These are phyloP conservation scores for Grus americana DNA, from an alignment of 2,113 vertebrate species.

Conservation along the genomic window DNA sequence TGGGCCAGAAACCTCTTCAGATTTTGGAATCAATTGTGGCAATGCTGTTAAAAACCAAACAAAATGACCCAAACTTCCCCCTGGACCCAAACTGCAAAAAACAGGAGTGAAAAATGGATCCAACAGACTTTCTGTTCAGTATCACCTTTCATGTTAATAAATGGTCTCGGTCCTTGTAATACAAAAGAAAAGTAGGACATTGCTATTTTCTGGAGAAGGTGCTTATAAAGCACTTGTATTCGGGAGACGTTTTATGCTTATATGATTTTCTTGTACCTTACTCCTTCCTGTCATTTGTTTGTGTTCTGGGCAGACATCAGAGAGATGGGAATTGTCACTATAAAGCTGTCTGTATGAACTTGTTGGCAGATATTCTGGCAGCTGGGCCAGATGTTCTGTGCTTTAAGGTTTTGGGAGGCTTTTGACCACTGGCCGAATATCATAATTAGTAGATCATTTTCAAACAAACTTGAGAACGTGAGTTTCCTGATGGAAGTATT, in stretches of 20 bases:
- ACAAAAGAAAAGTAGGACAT: not conserved
- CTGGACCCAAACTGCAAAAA: not conserved
- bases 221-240: not conserved
- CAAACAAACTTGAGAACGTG: not conserved
- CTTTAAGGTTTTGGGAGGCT: slow-evolving; percentile 8
- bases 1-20: not conserved
- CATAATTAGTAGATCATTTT: not conserved
- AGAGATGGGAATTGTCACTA: not conserved
- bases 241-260: not conserved
- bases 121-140: not conserved
- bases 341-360: not conserved
- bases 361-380: not conserved
- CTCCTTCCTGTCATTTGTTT: not conserved
- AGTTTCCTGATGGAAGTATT: not conserved
- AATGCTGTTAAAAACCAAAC: not conserved
- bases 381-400: not conserved
- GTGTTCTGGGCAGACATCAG: not conserved
- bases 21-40: not conserved
- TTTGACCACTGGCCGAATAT: not conserved
- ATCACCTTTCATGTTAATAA: slow-evolving; percentile 25
- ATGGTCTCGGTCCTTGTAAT: not conserved
- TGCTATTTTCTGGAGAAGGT: not conserved
- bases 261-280: not conserved
- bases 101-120: not conserved
- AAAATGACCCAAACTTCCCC: not conserved